A percentile compares a stretch with the other conserved stretches of the same genome.
phyloP scores from a whole-genome alignment of 2,888 invertebrate species.

The Cephus pulcher region DNA sequence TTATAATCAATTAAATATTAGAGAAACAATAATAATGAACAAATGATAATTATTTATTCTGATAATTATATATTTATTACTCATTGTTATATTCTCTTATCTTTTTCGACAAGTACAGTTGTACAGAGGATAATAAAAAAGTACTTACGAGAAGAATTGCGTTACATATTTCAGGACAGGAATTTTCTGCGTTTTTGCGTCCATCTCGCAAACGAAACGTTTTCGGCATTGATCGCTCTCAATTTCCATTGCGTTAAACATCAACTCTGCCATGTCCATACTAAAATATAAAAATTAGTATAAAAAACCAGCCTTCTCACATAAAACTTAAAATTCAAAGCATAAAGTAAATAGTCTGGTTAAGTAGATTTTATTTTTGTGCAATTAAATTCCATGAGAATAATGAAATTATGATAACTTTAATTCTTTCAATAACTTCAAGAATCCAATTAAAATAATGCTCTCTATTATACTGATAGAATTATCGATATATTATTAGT shows the following conservation, averaged over 20 bases:
- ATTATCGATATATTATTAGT: neutral
- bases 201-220: slow-evolving; percentile 31
- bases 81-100: neutral
- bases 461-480: neutral
- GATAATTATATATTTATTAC: neutral
- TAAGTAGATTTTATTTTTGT: neutral
- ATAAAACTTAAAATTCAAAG: neutral
- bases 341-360: neutral
- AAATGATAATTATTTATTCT: neutral
- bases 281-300: slow-evolving; percentile 14
- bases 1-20: neutral
- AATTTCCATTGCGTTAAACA: slow-evolving; percentile 27
- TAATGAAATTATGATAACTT: neutral
- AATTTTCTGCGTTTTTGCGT: slow-evolving; percentile 14
- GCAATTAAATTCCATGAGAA: neutral
- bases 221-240: slow-evolving; percentile 29
- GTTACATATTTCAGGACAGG: slow-evolving; percentile 15
- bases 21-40: neutral
- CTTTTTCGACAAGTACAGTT: neutral
- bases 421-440: neutral
- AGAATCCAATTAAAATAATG: neutral
- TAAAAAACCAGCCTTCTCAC: neutral
- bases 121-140: neutral
- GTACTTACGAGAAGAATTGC: slow-evolving; percentile 19
- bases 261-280: slow-evolving; percentile 29